phyloP scores from a whole-genome alignment of 92 coral and sea anemone species.

The Actinernus sp. region DNA sequence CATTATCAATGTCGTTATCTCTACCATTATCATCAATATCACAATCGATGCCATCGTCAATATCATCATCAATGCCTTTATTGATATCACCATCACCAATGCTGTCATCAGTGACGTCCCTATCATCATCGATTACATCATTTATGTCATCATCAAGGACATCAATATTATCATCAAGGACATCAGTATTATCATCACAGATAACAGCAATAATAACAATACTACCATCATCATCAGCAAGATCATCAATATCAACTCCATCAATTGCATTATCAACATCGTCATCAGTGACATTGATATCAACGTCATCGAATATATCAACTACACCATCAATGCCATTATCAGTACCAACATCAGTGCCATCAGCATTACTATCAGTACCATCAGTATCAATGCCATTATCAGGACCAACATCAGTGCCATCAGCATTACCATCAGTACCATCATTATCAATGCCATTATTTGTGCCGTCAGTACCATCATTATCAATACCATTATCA shows the following conservation, averaged over 20 bases:
- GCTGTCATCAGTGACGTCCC: not conserved
- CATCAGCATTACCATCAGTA: not conserved
- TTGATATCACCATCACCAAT: not conserved
- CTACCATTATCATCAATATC: no score
- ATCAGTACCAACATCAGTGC: slow-evolving; percentile 9
- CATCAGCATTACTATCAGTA: not conserved
- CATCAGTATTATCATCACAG: not conserved
- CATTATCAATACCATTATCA: slow-evolving; percentile 4
- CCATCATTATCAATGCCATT: slow-evolving; percentile 11
- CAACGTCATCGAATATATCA: not conserved
- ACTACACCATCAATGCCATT: not conserved
- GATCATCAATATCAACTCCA: not conserved
- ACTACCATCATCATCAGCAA: not conserved
- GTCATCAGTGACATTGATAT: not conserved
- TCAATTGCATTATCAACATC: not conserved
- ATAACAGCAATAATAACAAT: not conserved
- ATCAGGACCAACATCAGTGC: no score
- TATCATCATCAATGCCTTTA: no score
- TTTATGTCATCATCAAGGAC: not conserved
- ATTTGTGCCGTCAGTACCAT: not conserved
- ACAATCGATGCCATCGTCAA: no score
- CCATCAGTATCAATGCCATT: not conserved
- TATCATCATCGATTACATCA: not conserved
- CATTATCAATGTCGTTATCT: no score
- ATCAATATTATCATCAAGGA: not conserved